A percentile compares a stretch with the other conserved stretches of the same genome.
Evolutionary conservation across 1,140 invertebrate species (phyloP).

Genomic region (Saxidomus purpurata): DNA sequence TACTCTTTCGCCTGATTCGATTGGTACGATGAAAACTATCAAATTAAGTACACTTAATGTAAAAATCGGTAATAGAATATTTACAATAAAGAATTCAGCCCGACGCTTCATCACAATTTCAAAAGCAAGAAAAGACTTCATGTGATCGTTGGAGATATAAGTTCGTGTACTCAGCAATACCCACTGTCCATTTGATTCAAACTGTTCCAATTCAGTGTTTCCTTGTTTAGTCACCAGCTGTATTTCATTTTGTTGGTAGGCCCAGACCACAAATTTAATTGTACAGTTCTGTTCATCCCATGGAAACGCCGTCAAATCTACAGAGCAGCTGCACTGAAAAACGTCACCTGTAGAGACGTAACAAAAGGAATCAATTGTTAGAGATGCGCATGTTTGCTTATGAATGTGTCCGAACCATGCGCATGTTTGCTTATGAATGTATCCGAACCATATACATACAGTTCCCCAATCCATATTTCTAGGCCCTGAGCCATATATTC

Average conservation of each 20-base stretch:
- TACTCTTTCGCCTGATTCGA: constrained; percentile 38
- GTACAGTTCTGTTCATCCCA: constrained; percentile 30
- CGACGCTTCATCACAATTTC: not conserved
- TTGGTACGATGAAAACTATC: constrained; percentile 2
- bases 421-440: not conserved
- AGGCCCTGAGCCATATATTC: no score
- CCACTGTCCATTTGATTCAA: not conserved
- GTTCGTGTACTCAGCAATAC: not conserved
- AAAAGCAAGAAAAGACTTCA: not conserved
- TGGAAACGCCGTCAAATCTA: constrained; percentile 26
- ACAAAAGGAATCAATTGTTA: not conserved
- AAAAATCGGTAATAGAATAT: constrained; percentile 23
- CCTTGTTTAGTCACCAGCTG: not conserved
- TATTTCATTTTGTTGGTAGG: not conserved
- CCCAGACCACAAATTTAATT: not conserved
- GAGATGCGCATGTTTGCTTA: not conserved
- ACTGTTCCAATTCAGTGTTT: not conserved
- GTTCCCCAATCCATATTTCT: no score
- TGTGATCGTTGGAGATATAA: not conserved
- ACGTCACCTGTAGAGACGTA: not conserved
- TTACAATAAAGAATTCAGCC: constrained; percentile 5
- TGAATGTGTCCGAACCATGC: no score
- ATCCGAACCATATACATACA: no score
- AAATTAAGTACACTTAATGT: not conserved
- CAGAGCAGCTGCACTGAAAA: not conserved